A percentile compares a stretch with the other conserved stretches of the same genome.
phyloP scores from a whole-genome alignment of 2,113 vertebrate species.

The Chamaetylas fuelleborni region DNA sequence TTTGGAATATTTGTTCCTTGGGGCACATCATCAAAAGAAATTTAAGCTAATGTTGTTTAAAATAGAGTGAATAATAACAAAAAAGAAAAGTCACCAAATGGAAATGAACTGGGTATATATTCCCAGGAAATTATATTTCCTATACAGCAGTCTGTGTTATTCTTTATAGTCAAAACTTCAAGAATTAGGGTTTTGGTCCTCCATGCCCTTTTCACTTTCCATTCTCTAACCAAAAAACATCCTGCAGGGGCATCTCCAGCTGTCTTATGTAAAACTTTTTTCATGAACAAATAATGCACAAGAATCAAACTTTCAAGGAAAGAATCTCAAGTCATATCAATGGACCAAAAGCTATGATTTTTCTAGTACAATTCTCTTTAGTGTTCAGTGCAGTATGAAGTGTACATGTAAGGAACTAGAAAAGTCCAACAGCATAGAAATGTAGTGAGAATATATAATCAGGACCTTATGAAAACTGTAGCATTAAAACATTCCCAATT shows the following conservation, averaged over 20 bases:
- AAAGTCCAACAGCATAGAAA: conserved; percentile 22
- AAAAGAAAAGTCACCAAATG: not conserved
- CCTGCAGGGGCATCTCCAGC: not conserved
- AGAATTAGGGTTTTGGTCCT: not conserved
- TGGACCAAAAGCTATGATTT: not conserved
- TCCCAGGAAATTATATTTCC: not conserved
- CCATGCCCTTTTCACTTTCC: not conserved
- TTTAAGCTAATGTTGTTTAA: not conserved
- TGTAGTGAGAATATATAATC: not conserved
- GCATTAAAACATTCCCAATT: not conserved
- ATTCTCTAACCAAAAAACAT: not conserved
- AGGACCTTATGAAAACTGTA: not conserved
- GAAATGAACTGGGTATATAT: not conserved
- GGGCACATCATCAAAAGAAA: not conserved
- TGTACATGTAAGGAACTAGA: not conserved
- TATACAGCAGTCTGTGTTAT: not conserved
- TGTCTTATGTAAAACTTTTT: not conserved
- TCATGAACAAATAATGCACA: not conserved
- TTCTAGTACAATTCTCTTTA: not conserved
- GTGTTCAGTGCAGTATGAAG: not conserved
- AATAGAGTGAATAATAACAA: not conserved
- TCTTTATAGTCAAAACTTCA: not conserved
- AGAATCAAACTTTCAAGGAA: not conserved
- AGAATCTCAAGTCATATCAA: not conserved
- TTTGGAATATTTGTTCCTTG: not conserved